Evolutionary conservation across 2,888 invertebrate species (phyloP).

Genomic region (Limnephilus auricula): DNA sequence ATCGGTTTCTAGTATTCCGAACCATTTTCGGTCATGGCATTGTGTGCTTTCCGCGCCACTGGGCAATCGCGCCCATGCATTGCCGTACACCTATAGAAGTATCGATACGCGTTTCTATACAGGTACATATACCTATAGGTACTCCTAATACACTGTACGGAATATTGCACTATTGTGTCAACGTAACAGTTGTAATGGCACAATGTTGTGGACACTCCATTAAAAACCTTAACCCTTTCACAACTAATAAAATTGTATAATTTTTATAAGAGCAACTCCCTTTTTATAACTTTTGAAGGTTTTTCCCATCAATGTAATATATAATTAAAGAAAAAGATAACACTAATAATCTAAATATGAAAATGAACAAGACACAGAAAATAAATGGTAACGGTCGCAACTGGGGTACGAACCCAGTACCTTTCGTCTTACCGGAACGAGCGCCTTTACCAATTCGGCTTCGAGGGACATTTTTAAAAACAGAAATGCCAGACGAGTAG

Average conservation of each 20-base stretch:
- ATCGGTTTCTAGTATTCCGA: constrained; percentile 26
- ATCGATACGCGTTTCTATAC: not conserved
- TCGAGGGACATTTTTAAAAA: no score
- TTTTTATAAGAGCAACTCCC: no score
- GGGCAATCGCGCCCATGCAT: constrained; percentile 40
- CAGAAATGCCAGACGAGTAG: no score
- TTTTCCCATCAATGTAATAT: no score
- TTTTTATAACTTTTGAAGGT: no score
- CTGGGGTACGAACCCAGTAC: no score
- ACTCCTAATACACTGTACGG: not conserved
- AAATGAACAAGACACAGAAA: no score
- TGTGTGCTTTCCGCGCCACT: constrained; percentile 37
- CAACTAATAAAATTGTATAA: not conserved
- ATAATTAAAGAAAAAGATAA: no score
- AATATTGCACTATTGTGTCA: constrained; percentile 1
- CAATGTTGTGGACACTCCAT: not conserved
- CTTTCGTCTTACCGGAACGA: no score
- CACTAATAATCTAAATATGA: no score
- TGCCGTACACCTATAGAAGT: not conserved
- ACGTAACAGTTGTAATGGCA: not conserved
- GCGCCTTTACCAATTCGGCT: no score
- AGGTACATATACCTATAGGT: not conserved
- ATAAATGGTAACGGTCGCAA: no score
- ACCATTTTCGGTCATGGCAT: constrained; percentile 33
- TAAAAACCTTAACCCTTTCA: not conserved